phyloP scores from a whole-genome alignment of 2,113 vertebrate species.

The Pollachius pollachius region DNA sequence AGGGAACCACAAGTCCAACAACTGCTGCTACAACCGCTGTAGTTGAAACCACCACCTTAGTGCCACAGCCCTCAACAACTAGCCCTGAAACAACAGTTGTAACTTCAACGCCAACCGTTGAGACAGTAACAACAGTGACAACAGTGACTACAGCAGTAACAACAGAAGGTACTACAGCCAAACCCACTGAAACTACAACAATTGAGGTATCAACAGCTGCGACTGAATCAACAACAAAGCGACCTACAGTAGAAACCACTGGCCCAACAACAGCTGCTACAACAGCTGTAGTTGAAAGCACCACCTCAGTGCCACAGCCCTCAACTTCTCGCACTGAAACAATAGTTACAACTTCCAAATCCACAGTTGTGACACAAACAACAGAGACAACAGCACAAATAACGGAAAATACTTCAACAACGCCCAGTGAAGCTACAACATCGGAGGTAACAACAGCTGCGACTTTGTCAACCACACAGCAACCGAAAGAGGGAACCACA shows the following conservation, averaged over 20 bases:
- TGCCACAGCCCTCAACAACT: not conserved
- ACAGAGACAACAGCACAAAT: not conserved
- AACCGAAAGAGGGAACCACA: constrained; percentile 2
- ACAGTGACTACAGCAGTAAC: not conserved
- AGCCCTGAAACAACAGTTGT: not conserved
- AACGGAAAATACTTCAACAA: not conserved
- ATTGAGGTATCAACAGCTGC: not conserved
- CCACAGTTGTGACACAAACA: not conserved
- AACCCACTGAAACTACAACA: not conserved
- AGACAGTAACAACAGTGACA: not conserved
- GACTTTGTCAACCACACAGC: not conserved
- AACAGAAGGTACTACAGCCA: not conserved
- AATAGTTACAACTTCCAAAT: not conserved
- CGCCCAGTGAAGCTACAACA: not conserved
- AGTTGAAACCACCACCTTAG: not conserved
- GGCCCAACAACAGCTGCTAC: not conserved
- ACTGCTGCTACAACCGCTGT: constrained; percentile 11
- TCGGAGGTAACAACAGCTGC: not conserved
- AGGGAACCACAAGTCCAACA: not conserved
- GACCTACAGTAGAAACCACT: not conserved
- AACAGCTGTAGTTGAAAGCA: not conserved
- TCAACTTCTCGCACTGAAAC: not conserved
- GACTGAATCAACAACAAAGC: not conserved
- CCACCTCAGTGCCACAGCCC: not conserved
- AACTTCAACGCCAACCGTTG: not conserved